A percentile compares a stretch with the other conserved stretches of the same genome.
Evolutionary conservation across 2,113 vertebrate species (phyloP).

Genomic region (Pedionomus torquatus): DNA sequence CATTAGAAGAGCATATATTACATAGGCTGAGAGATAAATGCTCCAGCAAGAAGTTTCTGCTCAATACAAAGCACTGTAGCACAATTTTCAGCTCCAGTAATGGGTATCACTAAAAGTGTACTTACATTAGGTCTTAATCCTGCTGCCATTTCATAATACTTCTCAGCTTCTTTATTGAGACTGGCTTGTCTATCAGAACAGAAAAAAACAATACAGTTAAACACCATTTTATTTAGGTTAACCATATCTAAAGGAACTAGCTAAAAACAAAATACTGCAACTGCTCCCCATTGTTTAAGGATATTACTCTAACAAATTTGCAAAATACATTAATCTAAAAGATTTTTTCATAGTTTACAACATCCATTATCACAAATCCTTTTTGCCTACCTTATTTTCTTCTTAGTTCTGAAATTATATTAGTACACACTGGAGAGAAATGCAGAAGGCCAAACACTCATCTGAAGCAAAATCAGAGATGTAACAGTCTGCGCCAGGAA

Average conservation of each 20-base stretch:
- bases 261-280: background rate
- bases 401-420: background rate
- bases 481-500: background rate
- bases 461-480: background rate
- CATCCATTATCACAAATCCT: background rate
- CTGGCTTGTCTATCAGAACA: slow-evolving; percentile 89
- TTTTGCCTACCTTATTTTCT: background rate
- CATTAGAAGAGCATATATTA: background rate
- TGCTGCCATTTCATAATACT: slow-evolving; percentile 92
- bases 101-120: slow-evolving; percentile 57
- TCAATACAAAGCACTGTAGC: background rate
- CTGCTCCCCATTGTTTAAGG: background rate
- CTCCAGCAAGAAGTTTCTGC: background rate
- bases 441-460: background rate
- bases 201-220: background rate
- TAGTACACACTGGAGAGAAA: background rate
- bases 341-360: background rate
- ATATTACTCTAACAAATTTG: background rate
- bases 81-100: slow-evolving; percentile 24
- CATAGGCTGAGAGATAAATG: background rate
- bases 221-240: background rate
- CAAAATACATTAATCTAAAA: background rate
- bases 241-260: background rate
- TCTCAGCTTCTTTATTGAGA: slow-evolving; percentile 94
- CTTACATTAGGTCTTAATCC: slow-evolving; percentile 94